Base-by-base conservation (phyloP, 2,888 invertebrate genomes). In the Dichetophora obliterata region DNA sequence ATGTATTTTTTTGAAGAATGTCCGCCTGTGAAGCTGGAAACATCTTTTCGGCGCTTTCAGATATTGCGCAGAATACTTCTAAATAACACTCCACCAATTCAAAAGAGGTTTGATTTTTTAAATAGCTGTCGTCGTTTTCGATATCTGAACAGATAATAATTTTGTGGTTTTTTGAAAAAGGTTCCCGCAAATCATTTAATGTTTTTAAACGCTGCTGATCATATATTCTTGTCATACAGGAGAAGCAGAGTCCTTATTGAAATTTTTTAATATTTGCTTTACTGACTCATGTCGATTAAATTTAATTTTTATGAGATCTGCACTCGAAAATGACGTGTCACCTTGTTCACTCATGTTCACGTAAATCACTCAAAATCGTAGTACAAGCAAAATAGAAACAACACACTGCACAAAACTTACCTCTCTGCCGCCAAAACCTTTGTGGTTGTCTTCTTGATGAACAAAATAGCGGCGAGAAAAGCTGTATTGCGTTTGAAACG, bases 11-110 rank as follows among this genome's bases (percentile, higher is more conserved):
- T 6, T 27, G 61, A 9, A 8, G 48, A 14, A 6, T 37, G 11
- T 34, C 34, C 22, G 43, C 0, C 34, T 16, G 34, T 5, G 61
- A 0, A 14, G 61, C 19, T 31, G 75, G 59, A 69, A 59, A 75
- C n/a, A 69, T 24, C 9, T 43, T 57, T 16, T 57, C 27, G 59
- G n/a, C 34, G 5, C 34, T 24, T 43, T 71, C 34, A 2, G 52
- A 14, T 6, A 52, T 37, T 52, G 48, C 43, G 24, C 76, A 76
- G 31, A 43, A 72, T 3, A 66, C 34, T 1, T 76, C 68, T 22
- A 76, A 52, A 76, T 71, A 48, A 48, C 14, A 4, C 24, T 75
- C 69, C n/a, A 69, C 68, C 22, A 76, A 76, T n/a, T 66, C 27
- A 50, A 24, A 68, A 48, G 57, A n/a, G 8, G 57, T n/a, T 19